Conservation (phyloP, 2,888 invertebrate species). For the Cerastis rubricosa region DNA sequence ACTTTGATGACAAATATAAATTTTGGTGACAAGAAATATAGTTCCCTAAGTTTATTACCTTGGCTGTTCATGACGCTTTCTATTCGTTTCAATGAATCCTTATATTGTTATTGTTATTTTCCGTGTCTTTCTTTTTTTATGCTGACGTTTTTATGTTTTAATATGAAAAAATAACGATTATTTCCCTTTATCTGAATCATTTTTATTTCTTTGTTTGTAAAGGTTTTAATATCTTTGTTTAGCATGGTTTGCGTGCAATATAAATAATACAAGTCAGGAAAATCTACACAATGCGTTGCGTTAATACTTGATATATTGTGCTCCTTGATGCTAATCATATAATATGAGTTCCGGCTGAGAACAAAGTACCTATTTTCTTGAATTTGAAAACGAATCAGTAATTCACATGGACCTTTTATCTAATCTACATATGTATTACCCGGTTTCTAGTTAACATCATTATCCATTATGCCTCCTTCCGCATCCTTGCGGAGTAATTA, state of each 20-base stretch:
- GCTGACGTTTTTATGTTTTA: constrained; percentile 21
- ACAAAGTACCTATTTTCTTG: not conserved
- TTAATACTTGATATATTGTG: constrained; percentile 27
- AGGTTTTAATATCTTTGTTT: constrained; percentile 28
- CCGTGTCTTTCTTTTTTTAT: constrained; percentile 6
- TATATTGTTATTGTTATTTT: constrained; percentile 13
- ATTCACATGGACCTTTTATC: constrained; percentile 3
- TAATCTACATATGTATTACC: not conserved
- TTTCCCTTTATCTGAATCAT: constrained; percentile 1
- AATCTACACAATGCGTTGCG: constrained; percentile 10
- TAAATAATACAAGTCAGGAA: constrained; percentile 25
- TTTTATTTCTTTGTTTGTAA: constrained; percentile 23
- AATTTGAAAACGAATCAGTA: not conserved
- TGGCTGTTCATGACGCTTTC: constrained; percentile 7
- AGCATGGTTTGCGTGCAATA: constrained; percentile 22
- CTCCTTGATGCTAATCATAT: not conserved
- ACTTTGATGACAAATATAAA: no score
- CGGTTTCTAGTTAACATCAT: not conserved
- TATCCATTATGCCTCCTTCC: constrained; percentile 3
- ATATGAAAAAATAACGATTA: not conserved
- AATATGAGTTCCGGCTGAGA: not conserved
- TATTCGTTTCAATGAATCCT: constrained; percentile 12
- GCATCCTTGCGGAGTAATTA: constrained; percentile 2
- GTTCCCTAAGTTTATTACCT: constrained; percentile 10
- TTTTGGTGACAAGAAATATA: no score